Evolutionary conservation across 1,140 invertebrate genomes (phyloP), one percentile per base, ranked within the genome.

Genomic region (Hermetia illucens): DNA sequence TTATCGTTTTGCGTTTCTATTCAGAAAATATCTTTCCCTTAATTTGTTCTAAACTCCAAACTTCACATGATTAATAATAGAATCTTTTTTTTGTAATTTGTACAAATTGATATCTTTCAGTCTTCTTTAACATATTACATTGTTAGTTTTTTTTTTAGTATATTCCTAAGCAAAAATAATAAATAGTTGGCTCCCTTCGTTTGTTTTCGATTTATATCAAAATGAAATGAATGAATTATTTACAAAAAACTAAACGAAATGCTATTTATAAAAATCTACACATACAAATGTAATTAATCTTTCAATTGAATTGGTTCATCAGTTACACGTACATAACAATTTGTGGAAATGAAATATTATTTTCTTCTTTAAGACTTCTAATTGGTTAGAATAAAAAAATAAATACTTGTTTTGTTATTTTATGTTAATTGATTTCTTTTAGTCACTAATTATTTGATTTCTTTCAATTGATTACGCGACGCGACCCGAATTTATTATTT

Each of bases 321-420:
- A 27, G 24, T 9, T 9, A 27, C 8, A 13, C 8, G 13, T 27
- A 27, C 13, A 8, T 27, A 27, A 8, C 13, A 27, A 27, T 27
- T 27, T 13, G 24, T 27, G 24, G 24, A 27, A 27, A 27, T 27
- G 24, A 27, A 27, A 27, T 27, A 27, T 27, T 13, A 27, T 27
- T 27, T 27, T 13, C 24, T 27, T 8, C 24, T n/a, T n/a, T n/a
- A n/a, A n/a, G n/a, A n/a, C n/a, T n/a, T n/a, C n/a, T n/a, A n/a
- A n/a, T n/a, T n/a, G n/a, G n/a, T n/a, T n/a, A n/a, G n/a, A n/a
- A n/a, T n/a, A n/a, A n/a, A n/a, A n/a, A n/a, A n/a, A n/a, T n/a
- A n/a, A n/a, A n/a, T n/a, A n/a, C n/a, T n/a, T n/a, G n/a, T n/a
- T n/a, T n/a, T n/a, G n/a, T n/a, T n/a, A n/a, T n/a, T n/a, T n/a